A percentile compares a stretch with the other conserved stretches of the same genome.
phyloP scores from a whole-genome alignment of 2,888 invertebrate genomes.

The Cephonodes hylas region DNA sequence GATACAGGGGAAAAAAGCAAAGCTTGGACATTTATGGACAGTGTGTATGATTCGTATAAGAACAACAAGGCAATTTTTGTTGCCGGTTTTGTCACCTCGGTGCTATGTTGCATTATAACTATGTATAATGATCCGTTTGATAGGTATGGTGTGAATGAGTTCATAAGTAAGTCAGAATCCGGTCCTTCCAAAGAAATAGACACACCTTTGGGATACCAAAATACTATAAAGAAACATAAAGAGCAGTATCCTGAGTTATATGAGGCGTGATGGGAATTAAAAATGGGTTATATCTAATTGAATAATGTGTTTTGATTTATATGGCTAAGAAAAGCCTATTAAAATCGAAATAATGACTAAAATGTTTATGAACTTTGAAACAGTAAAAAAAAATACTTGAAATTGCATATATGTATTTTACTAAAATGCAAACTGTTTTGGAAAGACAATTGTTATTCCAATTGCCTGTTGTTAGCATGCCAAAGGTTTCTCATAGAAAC shows the following conservation, averaged over 20 bases:
- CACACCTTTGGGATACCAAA: constrained; percentile 56
- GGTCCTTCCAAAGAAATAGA: constrained; percentile 36
- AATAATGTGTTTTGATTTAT: background rate
- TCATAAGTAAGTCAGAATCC: constrained; percentile 29
- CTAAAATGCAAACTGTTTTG: background rate
- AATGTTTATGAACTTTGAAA: background rate
- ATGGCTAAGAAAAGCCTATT: background rate
- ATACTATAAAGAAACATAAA: constrained; percentile 38
- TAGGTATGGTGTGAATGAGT: constrained; percentile 31
- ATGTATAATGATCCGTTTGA: constrained; percentile 42
- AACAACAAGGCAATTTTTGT: constrained; percentile 50
- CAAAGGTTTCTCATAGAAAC: background rate
- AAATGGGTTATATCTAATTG: background rate
- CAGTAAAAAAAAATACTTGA: no score
- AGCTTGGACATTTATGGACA: constrained; percentile 58
- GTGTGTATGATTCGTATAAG: constrained; percentile 46
- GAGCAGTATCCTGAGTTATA: constrained; percentile 61
- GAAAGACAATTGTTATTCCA: background rate
- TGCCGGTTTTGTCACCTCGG: constrained; percentile 49
- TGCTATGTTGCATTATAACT: constrained; percentile 24
- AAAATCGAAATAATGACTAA: background rate
- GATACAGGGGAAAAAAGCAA: constrained; percentile 39
- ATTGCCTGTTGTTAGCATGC: background rate
- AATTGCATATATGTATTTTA: no score
- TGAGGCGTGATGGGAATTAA: constrained; percentile 49